Conservation (phyloP, 2,797 vertebrate genomes). For the Lepus townsendii region DNA sequence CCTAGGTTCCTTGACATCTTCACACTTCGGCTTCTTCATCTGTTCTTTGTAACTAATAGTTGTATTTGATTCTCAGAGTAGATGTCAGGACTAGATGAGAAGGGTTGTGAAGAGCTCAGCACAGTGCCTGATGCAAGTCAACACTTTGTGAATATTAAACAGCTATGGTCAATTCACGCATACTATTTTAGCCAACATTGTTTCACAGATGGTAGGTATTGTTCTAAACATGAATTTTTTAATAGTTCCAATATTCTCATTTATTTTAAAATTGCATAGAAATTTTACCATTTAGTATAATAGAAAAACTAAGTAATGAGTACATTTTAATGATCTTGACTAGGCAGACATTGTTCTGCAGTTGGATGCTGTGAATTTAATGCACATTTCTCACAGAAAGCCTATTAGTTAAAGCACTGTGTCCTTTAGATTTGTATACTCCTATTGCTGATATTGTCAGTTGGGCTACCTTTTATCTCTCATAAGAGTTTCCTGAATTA, state of each 20-base stretch:
- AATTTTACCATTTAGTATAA: constrained; percentile 2
- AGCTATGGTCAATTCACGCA: not conserved
- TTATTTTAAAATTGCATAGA: not conserved
- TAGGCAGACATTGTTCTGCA: not conserved
- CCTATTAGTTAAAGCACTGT: not conserved
- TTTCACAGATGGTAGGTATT: not conserved
- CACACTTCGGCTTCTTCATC: not conserved
- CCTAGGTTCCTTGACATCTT: not conserved
- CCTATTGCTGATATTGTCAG: not conserved
- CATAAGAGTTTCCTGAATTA: not conserved
- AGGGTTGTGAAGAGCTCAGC: not conserved
- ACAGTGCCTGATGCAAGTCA: not conserved
- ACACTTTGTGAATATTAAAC: not conserved
- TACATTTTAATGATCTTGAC: not conserved
- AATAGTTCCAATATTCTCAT: not conserved
- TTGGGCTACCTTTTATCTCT: not conserved
- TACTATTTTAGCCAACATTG: not conserved
- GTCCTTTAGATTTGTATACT: not conserved
- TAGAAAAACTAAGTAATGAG: not conserved
- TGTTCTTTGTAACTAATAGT: not conserved
- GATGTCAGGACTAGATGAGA: not conserved
- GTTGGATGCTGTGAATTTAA: not conserved
- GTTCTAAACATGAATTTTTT: not conserved
- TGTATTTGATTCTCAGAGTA: not conserved
- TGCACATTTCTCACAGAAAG: not conserved